Conservation (phyloP, 2,888 invertebrate species). For the Lithophane semibrunnea region DNA sequence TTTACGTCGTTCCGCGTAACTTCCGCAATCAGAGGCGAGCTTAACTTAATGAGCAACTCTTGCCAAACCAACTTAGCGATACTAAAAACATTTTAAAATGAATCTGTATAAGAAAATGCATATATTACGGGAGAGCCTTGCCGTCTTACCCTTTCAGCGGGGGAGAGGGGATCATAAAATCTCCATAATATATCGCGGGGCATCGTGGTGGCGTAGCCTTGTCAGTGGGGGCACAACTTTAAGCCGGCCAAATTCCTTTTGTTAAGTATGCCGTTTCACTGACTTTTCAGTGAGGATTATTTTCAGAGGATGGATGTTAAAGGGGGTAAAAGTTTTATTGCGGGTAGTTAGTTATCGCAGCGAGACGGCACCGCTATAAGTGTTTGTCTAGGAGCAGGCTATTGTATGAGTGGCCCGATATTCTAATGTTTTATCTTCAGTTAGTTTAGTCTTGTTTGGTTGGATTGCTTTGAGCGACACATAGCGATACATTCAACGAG, state of each 20-base stretch:
- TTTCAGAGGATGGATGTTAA: slow-evolving; percentile 56
- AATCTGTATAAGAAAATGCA: slow-evolving; percentile 63
- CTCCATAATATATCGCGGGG: slow-evolving; percentile 59
- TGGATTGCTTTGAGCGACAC: not conserved
- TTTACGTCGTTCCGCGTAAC: slow-evolving; percentile 51
- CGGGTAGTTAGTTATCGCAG: slow-evolving; percentile 63
- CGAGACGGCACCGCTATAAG: slow-evolving; percentile 51
- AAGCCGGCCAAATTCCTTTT: slow-evolving; percentile 65
- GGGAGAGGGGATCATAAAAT: slow-evolving; percentile 47
- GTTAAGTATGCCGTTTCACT: slow-evolving; percentile 67
- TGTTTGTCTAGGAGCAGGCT: slow-evolving; percentile 58
- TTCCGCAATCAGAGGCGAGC: slow-evolving; percentile 63
- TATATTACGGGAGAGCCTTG: slow-evolving; percentile 50
- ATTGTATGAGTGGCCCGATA: slow-evolving; percentile 43
- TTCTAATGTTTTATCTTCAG: slow-evolving; percentile 54
- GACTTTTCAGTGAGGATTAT: slow-evolving; percentile 68
- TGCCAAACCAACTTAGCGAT: slow-evolving; percentile 56
- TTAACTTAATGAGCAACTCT: slow-evolving; percentile 63
- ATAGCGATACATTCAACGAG: not conserved
- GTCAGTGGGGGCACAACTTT: slow-evolving; percentile 57
- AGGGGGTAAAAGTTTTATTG: slow-evolving; percentile 61
- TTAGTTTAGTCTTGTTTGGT: slow-evolving; percentile 31
- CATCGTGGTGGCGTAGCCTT: slow-evolving; percentile 51
- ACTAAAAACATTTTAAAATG: slow-evolving; percentile 62
- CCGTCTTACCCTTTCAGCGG: slow-evolving; percentile 27